Conservation (phyloP, 2,888 invertebrate genomes). For the Morinoia aosen region DNA sequence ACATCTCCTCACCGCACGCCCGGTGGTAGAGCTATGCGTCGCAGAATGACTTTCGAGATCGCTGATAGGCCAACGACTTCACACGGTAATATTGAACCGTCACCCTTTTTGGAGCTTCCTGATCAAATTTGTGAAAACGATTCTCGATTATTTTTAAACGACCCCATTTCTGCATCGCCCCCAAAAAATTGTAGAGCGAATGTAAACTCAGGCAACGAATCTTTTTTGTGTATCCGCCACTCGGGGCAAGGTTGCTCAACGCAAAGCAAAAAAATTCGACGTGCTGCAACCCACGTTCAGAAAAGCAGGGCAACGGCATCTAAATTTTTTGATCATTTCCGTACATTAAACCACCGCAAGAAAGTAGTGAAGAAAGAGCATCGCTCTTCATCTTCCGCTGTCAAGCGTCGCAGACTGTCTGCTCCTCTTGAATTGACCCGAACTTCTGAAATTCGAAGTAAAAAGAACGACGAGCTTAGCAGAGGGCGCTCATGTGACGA, state of each 20-base stretch:
- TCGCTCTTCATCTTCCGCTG: neutral
- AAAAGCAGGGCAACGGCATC: neutral
- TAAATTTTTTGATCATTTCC: conserved; percentile 2
- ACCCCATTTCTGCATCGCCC: neutral
- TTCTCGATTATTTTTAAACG: neutral
- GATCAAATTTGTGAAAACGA: neutral
- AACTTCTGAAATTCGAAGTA: neutral
- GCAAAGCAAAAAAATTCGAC: neutral
- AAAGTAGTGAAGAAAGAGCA: neutral
- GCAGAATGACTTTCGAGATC: neutral
- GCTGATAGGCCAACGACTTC: no score
- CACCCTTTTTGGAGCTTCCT: neutral
- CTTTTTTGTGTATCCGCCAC: neutral
- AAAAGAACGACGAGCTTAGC: neutral
- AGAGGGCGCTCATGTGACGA: neutral
- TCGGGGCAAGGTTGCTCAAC: neutral
- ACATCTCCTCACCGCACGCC: neutral
- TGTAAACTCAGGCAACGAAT: neutral
- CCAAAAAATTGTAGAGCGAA: neutral
- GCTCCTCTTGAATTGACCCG: neutral
- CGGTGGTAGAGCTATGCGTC: neutral
- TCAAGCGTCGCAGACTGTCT: neutral
- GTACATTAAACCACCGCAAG: neutral
- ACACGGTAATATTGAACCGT: neutral
- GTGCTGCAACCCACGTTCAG: neutral